Base-by-base conservation (phyloP, 2,113 vertebrate genomes). In the Cnemophilus loriae region DNA sequence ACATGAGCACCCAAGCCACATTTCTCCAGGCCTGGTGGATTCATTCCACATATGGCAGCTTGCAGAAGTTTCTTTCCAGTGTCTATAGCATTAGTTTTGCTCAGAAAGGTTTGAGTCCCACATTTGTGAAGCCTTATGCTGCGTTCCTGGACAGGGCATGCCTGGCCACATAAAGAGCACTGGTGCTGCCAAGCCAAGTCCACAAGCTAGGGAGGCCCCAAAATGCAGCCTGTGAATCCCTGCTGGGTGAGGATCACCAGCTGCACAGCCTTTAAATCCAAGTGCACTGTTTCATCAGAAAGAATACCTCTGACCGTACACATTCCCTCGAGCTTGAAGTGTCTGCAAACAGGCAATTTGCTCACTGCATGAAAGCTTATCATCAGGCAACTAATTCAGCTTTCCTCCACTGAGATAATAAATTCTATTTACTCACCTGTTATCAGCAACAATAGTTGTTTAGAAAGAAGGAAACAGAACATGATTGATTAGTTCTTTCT, bases 341-440 rank as follows among this genome's bases (percentile, higher is more conserved):
- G 55, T 79, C 79, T 78, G 69, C 63, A 86, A 91, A 93, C 85
- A 94, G 44, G 21, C 68, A 69, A 63, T 97, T 79, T 96, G 39
- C 42, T 87, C 71, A 60, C 50, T 50, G 77, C 44, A 15, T 69
- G 57, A 70, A 76, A 71, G 68, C 67, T 96, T 95, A 90, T 96
- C 79, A 88, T 92, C 68, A 91, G 47, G 60, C 89, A 95, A n/a
- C 80, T 94, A 91, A 93, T 91, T 89, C 81, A 92, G 76, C 55
- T 77, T 80, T 84, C 41, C 49, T 95, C 64, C 67, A 28, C 71
- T 21, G 85, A 79, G 93, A 96, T 73, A 90, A 92, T 90, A 93
- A 94, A 93, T 95, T 91, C 75, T 87, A 94, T 96, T 96, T 92
- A 71, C 89, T 89, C 69, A 95, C 93, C 87, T 95, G 91, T 95